phyloP scores from a whole-genome alignment of 2,797 vertebrate genomes.

The Poecilia picta region DNA sequence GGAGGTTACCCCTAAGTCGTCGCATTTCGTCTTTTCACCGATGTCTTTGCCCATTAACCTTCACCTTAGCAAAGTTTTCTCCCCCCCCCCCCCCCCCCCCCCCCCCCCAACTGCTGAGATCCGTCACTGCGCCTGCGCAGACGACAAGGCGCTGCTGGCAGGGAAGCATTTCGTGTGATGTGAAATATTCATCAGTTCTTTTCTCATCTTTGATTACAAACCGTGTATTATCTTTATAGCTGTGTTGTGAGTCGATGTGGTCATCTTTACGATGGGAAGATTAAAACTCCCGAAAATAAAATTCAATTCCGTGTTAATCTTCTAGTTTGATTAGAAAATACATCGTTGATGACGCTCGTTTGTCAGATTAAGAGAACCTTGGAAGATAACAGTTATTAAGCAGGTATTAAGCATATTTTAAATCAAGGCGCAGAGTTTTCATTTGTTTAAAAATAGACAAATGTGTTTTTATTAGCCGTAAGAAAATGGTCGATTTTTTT shows the following conservation, averaged over 20 bases:
- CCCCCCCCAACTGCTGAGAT: background rate
- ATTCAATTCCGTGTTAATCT: background rate
- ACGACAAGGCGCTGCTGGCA: background rate
- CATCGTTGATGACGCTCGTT: background rate
- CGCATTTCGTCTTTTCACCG: background rate
- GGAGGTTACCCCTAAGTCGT: background rate
- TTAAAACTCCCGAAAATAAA: background rate
- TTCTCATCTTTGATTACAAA: background rate
- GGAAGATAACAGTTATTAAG: background rate
- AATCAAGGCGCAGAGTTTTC: background rate
- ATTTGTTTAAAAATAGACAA: background rate
- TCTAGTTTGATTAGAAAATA: background rate
- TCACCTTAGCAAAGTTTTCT: background rate
- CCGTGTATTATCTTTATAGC: background rate
- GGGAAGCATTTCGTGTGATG: background rate
- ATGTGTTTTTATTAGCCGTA: background rate
- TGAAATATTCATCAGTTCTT: slow-evolving; percentile 9
- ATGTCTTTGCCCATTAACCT: background rate
- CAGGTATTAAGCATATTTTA: background rate
- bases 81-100: no score
- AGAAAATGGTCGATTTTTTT: background rate
- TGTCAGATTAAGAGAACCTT: background rate
- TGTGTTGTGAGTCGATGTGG: background rate
- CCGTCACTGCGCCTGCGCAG: background rate
- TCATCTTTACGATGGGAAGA: background rate